Percentiles rank a stretch among this genome's conserved stretches.
Conservation (phyloP, 1,140 invertebrate species). For the Drosophila sulfurigaster region DNA sequence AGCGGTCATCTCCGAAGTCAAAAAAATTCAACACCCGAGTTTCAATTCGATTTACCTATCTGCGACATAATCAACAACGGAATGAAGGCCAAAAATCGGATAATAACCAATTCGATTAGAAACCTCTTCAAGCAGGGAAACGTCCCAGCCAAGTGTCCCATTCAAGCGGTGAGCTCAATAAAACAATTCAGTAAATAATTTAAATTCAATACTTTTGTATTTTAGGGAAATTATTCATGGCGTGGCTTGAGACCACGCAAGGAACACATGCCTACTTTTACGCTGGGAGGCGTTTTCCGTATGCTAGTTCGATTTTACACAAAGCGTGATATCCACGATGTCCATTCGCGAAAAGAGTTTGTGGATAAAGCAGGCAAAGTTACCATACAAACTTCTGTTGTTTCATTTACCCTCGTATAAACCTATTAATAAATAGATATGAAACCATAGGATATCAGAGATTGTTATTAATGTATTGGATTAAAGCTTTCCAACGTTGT, state of each 20-base stretch:
- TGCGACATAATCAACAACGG: conserved; percentile 8
- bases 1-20: not conserved
- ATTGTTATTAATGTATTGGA: too few species aligned
- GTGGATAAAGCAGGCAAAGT: not conserved
- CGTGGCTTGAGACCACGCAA: not conserved
- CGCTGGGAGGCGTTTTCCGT: not conserved
- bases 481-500: too few species aligned
- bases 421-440: too few species aligned
- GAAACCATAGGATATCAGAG: too few species aligned
- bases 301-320: not conserved
- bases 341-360: not conserved
- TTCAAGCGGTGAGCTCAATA: not conserved
- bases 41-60: conserved; percentile 1
- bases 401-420: not conserved
- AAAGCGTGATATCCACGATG: not conserved
- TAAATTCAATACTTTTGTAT: not conserved
- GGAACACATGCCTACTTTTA: not conserved
- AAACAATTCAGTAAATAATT: not conserved
- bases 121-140: conserved; percentile 16
- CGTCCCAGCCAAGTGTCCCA: conserved; percentile 15
- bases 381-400: not conserved
- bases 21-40: not conserved
- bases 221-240: conserved; percentile 10
- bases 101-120: conserved; percentile 4
- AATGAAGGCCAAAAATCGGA: not conserved